phyloP scores from a whole-genome alignment of 2,113 vertebrate genomes.

The Ctenomys sociabilis region DNA sequence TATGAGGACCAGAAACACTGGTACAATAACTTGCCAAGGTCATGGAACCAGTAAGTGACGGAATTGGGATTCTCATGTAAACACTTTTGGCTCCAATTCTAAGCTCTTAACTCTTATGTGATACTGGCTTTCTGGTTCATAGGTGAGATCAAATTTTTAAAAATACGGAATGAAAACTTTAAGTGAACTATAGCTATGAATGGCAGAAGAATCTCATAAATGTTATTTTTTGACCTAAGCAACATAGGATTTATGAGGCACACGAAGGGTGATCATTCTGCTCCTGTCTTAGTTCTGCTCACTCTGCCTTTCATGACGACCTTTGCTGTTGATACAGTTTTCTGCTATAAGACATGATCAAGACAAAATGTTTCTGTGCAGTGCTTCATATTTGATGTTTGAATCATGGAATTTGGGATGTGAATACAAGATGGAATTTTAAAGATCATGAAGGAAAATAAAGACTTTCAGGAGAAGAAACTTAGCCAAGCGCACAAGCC shows the following conservation, averaged over 20 bases:
- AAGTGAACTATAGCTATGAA: neutral
- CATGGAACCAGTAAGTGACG: neutral
- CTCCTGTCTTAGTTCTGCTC: neutral
- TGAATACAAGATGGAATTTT: neutral
- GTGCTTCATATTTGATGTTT: neutral
- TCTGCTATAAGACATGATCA: neutral
- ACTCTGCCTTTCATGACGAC: neutral
- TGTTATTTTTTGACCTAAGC: accelerated
- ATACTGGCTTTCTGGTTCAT: neutral
- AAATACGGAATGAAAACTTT: neutral
- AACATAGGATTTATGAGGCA: neutral
- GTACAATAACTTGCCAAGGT: neutral
- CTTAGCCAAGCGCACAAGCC: neutral
- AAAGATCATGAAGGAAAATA: neutral
- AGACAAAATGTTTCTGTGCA: neutral
- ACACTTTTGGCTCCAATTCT: neutral
- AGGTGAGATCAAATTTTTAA: neutral
- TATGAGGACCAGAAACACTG: neutral
- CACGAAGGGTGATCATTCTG: neutral
- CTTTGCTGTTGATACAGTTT: neutral
- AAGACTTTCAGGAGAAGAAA: neutral
- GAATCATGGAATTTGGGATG: neutral
- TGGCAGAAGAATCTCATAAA: neutral
- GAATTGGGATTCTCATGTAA: neutral
- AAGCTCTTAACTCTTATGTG: neutral